A percentile compares a stretch with the other conserved stretches of the same genome.
These are phyloP conservation scores for Stramonita haemastoma DNA, from an alignment of 2,888 invertebrate genomes.

Conservation along the genomic window DNA sequence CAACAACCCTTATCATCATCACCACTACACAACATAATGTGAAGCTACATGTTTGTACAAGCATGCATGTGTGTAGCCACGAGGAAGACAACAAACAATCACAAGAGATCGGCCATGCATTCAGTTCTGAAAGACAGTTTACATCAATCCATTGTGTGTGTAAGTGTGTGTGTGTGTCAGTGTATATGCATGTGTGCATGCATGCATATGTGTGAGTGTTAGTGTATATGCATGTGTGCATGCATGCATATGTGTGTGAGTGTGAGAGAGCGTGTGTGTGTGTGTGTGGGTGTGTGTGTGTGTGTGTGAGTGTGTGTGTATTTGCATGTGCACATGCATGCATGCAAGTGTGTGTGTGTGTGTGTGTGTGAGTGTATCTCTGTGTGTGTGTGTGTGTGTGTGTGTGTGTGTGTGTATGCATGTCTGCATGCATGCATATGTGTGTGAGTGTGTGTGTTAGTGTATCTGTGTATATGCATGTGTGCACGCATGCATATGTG, in stretches of 20 bases:
- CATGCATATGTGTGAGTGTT: not conserved
- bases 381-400: not conserved
- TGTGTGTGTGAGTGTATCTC: too few relatives aligned
- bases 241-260: not conserved
- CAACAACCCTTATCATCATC: too few relatives aligned
- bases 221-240: not conserved
- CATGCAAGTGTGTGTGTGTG: not conserved
- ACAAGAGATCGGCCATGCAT: too few relatives aligned
- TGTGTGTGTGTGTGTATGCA: not conserved
- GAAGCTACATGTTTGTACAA: too few relatives aligned
- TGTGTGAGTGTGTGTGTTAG: not conserved
- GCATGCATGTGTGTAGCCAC: too few relatives aligned
- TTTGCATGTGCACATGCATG: not conserved
- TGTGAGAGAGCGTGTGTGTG: not conserved
- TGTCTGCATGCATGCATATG: not conserved
- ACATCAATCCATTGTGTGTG: not conserved
- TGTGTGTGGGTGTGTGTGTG: not conserved
- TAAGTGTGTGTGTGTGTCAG: not conserved
- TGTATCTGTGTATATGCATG: not conserved
- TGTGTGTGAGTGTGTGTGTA: not conserved
- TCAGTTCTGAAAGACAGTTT: too few relatives aligned
- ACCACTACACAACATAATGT: too few relatives aligned
- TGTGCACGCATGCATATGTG: not conserved
- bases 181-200: not conserved
- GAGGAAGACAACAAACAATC: too few relatives aligned